Base-by-base conservation (phyloP, 2,797 vertebrate species). In the Sebastolobus altivelis region DNA sequence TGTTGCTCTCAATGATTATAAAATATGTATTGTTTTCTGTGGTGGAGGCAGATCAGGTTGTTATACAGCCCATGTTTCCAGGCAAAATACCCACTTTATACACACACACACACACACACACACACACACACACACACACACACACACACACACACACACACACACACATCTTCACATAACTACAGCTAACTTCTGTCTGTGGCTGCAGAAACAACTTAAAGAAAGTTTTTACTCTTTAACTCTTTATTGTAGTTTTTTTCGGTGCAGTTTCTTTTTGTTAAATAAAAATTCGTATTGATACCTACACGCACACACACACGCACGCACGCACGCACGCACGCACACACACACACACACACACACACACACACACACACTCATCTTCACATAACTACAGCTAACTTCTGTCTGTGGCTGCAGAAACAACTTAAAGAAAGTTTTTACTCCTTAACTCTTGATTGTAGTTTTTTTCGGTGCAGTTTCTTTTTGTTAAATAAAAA, bases 11-110 rank as follows among this genome's bases (percentile, higher is more conserved):
- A 61, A 8, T 78, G 65, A 86, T 88, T 54, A 84, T 88, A 68
- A 77, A 73, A 89, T 78, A 90, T 87, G 29, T 55, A 40, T 87
- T 70, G 20, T 78, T 89, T 88, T 73, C 67, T 69, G 55, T 62
- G 62, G 25, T 56, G 14, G 71, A 11, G 59, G 40, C 16, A 58
- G 69, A 77, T 90, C 68, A 62, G 55, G 60, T 77, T 69, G 72
- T 74, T 35, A 38, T 13, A 38, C 38, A 18, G 12, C 13, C 65
- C 46, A 38, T 13, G 33, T 43, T 49, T 72, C 14, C 12, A 11
- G 31, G 27, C 65, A 79, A 79, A 71, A 25, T 10, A 22, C 5
- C 3, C 1, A 37, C 12, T 27, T 43, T 20, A 12, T 13, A 27
- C 22, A 46, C 20, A 54, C 38, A 11, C 16, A 58, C 8, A 33